These are phyloP conservation scores for Cinclus cinclus DNA, from an alignment of 2,113 vertebrate genomes.

Conservation along the genomic window DNA sequence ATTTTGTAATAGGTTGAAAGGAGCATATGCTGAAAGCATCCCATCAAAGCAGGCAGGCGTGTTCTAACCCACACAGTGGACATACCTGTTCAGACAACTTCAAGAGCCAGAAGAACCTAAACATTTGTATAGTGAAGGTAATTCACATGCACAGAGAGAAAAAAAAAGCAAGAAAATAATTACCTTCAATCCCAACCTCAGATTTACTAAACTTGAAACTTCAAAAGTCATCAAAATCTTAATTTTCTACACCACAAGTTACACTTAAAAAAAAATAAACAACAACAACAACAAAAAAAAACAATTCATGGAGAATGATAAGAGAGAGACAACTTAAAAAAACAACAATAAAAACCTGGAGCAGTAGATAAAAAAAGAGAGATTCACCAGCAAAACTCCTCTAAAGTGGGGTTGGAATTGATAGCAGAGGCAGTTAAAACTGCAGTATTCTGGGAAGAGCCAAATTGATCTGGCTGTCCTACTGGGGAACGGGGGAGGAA, in stretches of 20 bases:
- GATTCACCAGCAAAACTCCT: neutral
- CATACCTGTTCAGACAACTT: rapidly evolving
- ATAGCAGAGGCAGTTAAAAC: neutral
- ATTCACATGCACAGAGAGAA: neutral
- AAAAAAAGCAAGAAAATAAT: neutral
- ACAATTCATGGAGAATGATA: neutral
- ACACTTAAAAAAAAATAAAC: neutral
- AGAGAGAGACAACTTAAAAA: neutral
- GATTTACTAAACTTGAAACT: neutral
- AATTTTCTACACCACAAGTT: neutral
- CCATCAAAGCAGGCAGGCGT: neutral
- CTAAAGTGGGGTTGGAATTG: neutral
- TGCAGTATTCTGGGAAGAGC: neutral
- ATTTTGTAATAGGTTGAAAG: neutral
- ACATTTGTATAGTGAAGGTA: neutral
- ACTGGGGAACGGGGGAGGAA: neutral
- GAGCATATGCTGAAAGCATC: neutral
- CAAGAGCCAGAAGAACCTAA: neutral
- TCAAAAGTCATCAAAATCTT: neutral
- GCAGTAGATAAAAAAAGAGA: neutral
- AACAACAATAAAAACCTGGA: neutral
- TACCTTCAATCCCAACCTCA: neutral
- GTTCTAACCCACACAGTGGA: neutral
- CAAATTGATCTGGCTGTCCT: neutral
- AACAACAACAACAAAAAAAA: no score